Percentiles rank a stretch among this genome's conserved stretches.
phyloP scores from a whole-genome alignment of 2,888 invertebrate genomes.

The Biston stratarius region DNA sequence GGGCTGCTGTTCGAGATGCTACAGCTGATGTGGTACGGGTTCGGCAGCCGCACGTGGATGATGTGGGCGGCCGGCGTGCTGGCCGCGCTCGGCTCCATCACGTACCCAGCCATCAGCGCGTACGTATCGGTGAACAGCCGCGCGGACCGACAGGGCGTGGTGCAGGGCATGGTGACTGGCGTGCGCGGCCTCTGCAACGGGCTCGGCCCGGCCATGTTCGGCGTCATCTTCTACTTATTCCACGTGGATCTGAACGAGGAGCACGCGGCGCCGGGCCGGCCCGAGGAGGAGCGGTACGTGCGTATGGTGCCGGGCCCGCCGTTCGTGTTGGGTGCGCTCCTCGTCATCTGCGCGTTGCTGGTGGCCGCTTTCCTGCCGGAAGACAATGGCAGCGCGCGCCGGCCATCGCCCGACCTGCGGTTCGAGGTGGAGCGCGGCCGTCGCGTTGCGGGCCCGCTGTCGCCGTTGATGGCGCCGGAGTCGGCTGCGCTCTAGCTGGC shows the following conservation, averaged over 20 bases:
- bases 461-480: slow-evolving; percentile 92
- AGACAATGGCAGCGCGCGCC: slow-evolving; percentile 75
- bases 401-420: slow-evolving; percentile 89
- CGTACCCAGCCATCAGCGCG: slow-evolving; percentile 99
- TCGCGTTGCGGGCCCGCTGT: slow-evolving; percentile 91
- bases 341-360: slow-evolving; percentile 97
- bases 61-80: slow-evolving; percentile 99
- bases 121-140: slow-evolving; percentile 99
- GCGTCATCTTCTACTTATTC: slow-evolving; percentile 99
- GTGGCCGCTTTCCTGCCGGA: slow-evolving; percentile 96
- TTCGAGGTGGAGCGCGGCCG: slow-evolving; percentile 93
- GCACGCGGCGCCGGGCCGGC: slow-evolving; percentile 69
- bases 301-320: slow-evolving; percentile 98
- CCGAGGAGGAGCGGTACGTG: slow-evolving; percentile 84
- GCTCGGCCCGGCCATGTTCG: slow-evolving; percentile 99
- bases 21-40: slow-evolving; percentile 98
- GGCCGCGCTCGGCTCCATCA: slow-evolving; percentile 98
- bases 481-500: slow-evolving; percentile 90
- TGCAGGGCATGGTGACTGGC: slow-evolving; percentile 99
- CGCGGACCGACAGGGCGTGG: slow-evolving; percentile 98
- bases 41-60: slow-evolving; percentile 99
- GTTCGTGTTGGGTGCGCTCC: slow-evolving; percentile 98
- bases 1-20: slow-evolving; percentile 98
- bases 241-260: slow-evolving; percentile 98
- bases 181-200: slow-evolving; percentile 99